phyloP scores from a whole-genome alignment of 1,140 invertebrate species.

The Eciton burchellii region DNA sequence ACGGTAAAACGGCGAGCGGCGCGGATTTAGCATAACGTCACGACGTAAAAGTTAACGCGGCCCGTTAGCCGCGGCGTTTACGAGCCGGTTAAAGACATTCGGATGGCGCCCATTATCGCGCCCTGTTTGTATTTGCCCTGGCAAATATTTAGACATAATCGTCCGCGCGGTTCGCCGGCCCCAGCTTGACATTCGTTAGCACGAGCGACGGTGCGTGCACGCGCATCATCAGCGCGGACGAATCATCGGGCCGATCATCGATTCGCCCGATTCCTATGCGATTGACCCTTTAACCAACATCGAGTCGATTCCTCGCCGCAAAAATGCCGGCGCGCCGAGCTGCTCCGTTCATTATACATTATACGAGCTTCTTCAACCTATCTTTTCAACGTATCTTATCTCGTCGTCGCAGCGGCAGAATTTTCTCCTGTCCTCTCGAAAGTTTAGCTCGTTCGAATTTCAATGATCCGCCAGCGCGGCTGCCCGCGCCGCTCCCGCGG shows the following conservation, averaged over 20 bases:
- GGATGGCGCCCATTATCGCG: constrained; percentile 41
- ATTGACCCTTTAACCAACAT: neutral
- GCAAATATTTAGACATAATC: constrained; percentile 58
- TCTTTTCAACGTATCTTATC: too few species aligned
- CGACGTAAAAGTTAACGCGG: constrained; percentile 57
- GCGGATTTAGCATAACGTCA: constrained; percentile 55
- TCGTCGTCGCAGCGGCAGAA: too few species aligned
- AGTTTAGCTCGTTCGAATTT: too few species aligned
- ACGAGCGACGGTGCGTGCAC: neutral
- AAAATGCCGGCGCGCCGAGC: neutral
- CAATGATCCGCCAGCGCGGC: too few species aligned
- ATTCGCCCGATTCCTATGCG: neutral
- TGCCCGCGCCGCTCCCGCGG: too few species aligned
- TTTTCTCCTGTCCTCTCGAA: too few species aligned
- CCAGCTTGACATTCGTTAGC: constrained; percentile 47
- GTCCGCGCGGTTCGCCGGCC: constrained; percentile 9
- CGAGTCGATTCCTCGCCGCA: neutral
- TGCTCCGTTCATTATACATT: too few species aligned
- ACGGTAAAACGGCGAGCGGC: constrained; percentile 29
- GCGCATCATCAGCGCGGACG: neutral
- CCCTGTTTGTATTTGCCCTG: constrained; percentile 52
- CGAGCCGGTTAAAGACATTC: constrained; percentile 53
- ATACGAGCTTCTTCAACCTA: too few species aligned
- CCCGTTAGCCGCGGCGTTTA: constrained; percentile 46
- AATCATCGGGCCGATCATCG: neutral